A percentile compares a stretch with the other conserved stretches of the same genome.
Evolutionary conservation across 2,113 vertebrate species (phyloP).

Genomic region (Zosterops pallidus): DNA sequence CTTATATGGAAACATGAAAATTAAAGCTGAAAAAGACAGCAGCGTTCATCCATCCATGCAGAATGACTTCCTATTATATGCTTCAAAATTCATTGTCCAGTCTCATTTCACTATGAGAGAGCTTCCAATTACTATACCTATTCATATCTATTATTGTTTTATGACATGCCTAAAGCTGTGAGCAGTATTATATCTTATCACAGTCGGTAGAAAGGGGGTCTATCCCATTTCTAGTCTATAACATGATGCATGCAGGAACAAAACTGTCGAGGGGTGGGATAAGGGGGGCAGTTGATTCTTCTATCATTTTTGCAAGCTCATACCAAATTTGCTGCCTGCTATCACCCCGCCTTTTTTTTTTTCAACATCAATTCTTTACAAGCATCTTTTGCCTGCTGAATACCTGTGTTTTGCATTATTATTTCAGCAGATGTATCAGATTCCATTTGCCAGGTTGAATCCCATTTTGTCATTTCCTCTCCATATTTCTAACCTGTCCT

Average conservation of each 20-base stretch:
- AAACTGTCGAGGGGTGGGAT: not conserved
- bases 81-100: constrained; percentile 38
- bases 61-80: constrained; percentile 12
- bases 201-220: not conserved
- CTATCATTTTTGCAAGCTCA: not conserved
- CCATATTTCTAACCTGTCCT: constrained; percentile 28
- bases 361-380: not conserved
- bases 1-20: constrained; percentile 7
- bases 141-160: constrained; percentile 20
- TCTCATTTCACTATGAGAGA: constrained; percentile 17
- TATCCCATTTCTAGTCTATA: not conserved
- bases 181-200: not conserved
- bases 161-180: constrained; percentile 11
- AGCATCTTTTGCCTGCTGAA: not conserved
- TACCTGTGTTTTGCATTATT: not conserved
- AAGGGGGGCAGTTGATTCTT: not conserved
- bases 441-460: constrained; percentile 26
- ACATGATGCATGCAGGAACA: not conserved
- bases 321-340: not conserved
- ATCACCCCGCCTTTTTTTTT: not conserved
- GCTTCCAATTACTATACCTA: constrained; percentile 27
- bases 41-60: not conserved
- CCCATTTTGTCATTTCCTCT: constrained; percentile 47
- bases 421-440: constrained; percentile 30
- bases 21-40: constrained; percentile 6